Evolutionary conservation across 2,888 invertebrate genomes (phyloP).

Genomic region (Cantharis rustica): DNA sequence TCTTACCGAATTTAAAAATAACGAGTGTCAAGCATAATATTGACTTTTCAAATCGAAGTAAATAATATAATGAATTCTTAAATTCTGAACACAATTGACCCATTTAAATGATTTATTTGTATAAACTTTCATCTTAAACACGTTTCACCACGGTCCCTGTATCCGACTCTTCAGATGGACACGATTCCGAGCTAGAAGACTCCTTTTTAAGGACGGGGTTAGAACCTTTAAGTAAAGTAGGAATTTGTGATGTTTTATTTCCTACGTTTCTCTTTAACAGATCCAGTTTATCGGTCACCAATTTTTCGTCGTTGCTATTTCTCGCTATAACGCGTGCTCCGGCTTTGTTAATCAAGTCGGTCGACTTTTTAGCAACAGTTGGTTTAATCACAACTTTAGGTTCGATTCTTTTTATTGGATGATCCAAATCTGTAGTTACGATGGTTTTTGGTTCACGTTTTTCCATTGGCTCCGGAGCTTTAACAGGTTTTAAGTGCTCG

Average conservation of each 20-base stretch:
- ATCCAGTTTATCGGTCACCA: conserved; percentile 19
- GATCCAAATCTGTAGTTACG: conserved; percentile 59
- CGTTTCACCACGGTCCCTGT: conserved; percentile 56
- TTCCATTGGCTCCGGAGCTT: conserved; percentile 10
- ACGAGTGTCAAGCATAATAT: background rate
- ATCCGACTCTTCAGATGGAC: conserved; percentile 55
- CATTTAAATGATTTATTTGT: background rate
- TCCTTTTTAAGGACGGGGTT: conserved; percentile 43
- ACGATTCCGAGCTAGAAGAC: conserved; percentile 63
- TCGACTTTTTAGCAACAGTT: conserved; percentile 53
- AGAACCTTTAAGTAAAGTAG: conserved; percentile 47
- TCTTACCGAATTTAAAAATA: background rate
- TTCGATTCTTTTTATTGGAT: conserved; percentile 56
- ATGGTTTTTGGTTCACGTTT: conserved; percentile 54
- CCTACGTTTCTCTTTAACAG: background rate
- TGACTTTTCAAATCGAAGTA: background rate
- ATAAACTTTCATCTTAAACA: conserved; percentile 34
- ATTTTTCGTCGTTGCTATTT: conserved; percentile 41
- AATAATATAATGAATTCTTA: background rate
- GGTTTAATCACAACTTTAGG: conserved; percentile 67
- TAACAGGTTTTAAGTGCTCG: conserved; percentile 42
- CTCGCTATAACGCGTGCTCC: conserved; percentile 59
- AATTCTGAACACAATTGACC: background rate
- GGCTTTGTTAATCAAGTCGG: conserved; percentile 46
- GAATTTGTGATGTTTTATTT: conserved; percentile 47